phyloP scores from a whole-genome alignment of 1,140 invertebrate genomes.

The Drosophila persimilis region DNA sequence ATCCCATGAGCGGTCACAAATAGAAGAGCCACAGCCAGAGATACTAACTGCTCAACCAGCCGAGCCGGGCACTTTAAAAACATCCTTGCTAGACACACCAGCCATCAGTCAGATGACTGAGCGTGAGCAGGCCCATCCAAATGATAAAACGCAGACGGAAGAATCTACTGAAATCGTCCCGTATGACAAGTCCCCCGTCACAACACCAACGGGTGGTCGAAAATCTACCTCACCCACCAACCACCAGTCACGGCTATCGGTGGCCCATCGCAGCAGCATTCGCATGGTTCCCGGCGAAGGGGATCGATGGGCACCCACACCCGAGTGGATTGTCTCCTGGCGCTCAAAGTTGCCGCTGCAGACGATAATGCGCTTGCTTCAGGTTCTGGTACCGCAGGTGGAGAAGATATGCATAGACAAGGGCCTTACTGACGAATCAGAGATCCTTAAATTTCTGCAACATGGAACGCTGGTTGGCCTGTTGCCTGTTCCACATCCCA shows the following conservation, averaged over 20 bases:
- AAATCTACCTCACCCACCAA: slow-evolving; percentile 65
- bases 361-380: slow-evolving; percentile 98
- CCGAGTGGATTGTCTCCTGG: slow-evolving; percentile 98
- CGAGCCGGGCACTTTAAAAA: slow-evolving; percentile 94
- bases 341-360: slow-evolving; percentile 98
- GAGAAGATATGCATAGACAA: slow-evolving; percentile 99
- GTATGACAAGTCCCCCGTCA: slow-evolving; percentile 48
- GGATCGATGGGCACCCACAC: slow-evolving; percentile 90
- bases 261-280: slow-evolving; percentile 78
- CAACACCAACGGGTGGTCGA: slow-evolving; percentile 33
- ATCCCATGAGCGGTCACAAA: slow-evolving; percentile 62
- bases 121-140: slow-evolving; percentile 93
- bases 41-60: slow-evolving; percentile 91
- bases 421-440: slow-evolving; percentile 99
- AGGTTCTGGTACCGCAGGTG: slow-evolving; percentile 99
- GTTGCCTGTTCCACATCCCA: slow-evolving; percentile 99
- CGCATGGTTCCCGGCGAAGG: slow-evolving; percentile 70
- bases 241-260: slow-evolving; percentile 73
- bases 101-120: slow-evolving; percentile 95
- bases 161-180: slow-evolving; percentile 50
- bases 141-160: slow-evolving; percentile 44
- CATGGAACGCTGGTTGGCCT: slow-evolving; percentile 99
- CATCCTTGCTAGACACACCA: slow-evolving; percentile 94
- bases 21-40: slow-evolving; percentile 88
- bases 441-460: slow-evolving; percentile 99